Evolutionary conservation across 2,113 vertebrate genomes (phyloP).

Genomic region (Poeciliopsis prolifica): DNA sequence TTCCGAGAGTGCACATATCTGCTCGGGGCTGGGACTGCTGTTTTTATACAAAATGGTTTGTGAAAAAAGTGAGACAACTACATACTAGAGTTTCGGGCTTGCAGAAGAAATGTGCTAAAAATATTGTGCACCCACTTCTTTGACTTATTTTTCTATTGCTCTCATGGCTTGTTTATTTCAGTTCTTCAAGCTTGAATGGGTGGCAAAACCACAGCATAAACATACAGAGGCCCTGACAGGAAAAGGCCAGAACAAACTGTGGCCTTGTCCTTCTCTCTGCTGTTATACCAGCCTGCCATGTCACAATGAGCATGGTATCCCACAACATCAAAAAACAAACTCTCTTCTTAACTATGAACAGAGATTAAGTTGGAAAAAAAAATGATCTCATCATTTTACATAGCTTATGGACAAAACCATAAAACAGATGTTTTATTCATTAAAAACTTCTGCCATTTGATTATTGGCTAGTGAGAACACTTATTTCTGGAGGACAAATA

Average conservation of each 20-base stretch:
- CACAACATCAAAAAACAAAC: constrained; percentile 17
- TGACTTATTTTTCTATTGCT: constrained; percentile 43
- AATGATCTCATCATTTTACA: constrained; percentile 31
- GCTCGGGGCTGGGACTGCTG: constrained; percentile 42
- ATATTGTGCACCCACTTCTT: constrained; percentile 46
- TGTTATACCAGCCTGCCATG: constrained; percentile 40
- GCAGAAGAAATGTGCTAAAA: constrained; percentile 70
- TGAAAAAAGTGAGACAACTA: constrained; percentile 65
- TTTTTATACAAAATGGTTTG: constrained; percentile 65
- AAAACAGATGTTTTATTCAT: constrained; percentile 24
- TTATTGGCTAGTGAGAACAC: constrained; percentile 1
- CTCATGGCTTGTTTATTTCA: constrained; percentile 71
- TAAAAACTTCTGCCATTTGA: not conserved
- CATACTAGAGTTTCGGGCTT: constrained; percentile 63
- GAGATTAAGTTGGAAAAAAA: constrained; percentile 21
- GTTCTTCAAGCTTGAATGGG: constrained; percentile 58
- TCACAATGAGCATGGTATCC: constrained; percentile 53
- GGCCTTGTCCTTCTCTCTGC: constrained; percentile 58
- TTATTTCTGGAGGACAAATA: not conserved
- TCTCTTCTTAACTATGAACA: constrained; percentile 32
- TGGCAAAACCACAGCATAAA: constrained; percentile 68
- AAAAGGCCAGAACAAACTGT: constrained; percentile 67
- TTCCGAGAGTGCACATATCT: constrained; percentile 49
- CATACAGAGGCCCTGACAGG: constrained; percentile 60
- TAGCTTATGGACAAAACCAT: constrained; percentile 32